Evolutionary conservation across 2,113 vertebrate genomes (phyloP), one percentile per base, ranked within the genome.

Genomic region (rabbit (Oryctolagus cuniculus)): DNA sequence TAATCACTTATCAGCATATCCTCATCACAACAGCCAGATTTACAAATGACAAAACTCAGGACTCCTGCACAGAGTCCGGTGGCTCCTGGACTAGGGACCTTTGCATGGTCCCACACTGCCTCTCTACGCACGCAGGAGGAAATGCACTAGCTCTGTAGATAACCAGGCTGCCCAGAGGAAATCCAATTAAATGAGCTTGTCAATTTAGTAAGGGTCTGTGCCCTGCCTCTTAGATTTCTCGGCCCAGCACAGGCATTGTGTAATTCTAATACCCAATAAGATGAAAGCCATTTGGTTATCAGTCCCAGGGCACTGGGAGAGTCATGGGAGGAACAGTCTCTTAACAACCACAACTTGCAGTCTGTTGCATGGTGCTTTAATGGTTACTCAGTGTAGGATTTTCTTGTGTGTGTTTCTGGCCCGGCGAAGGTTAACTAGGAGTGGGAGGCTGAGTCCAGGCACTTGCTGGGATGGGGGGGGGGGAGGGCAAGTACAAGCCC

Each of bases 381-480:
- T 92, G 91, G 94, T 86, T 79, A 19, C 55, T 91, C 67, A 44
- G 22, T 73, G 17, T 77, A 94, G 72, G 87, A 87, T 84, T 91
- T 96, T 53, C 75, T 67, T 72, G 69, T 74, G 73, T 91, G 69
- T 93, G 91, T 90, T 94, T 92, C 72, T 55, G 90, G 91, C 80
- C 6, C 38, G 34, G 81, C 16, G 27, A 94, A 90, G 87, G 93
- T 84, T 70, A 94, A 91, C 0, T 15, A 90, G 82, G 94, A 93
- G 38, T 72, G 85, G 73, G 15, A 58, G 19, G 73, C 69, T 66
- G 73, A 88, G 87, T 94, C 81, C 55, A n/a, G 49, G 44, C n/a
- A 91, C 93, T 63, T 93, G 83, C 66, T 64, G n/a, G 24, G 69
- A 19, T 38, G 36, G 12, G 19, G n/a, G 16, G 25, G 38, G 29